Percentiles rank a stretch among this genome's conserved stretches.
Evolutionary conservation across 2,113 vertebrate genomes (phyloP).

Genomic region (Crotalus helleri): DNA sequence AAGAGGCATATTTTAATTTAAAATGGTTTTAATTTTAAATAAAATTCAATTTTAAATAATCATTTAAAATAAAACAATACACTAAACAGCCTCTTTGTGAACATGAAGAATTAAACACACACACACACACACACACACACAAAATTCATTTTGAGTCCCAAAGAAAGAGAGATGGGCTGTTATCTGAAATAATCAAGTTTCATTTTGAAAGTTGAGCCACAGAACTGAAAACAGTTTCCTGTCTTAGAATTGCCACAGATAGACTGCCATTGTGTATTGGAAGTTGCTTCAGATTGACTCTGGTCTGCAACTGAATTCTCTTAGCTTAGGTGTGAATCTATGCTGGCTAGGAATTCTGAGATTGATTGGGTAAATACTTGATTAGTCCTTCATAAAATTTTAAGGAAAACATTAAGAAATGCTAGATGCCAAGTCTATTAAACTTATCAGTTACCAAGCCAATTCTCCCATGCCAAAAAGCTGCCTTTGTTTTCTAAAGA

Average conservation of each 20-base stretch:
- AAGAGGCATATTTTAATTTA: not conserved
- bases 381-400: not conserved
- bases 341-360: not conserved
- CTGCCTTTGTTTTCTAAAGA: not conserved
- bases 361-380: not conserved
- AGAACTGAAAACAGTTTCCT: not conserved
- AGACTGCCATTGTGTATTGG: not conserved
- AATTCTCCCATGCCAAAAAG: not conserved
- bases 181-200: not conserved
- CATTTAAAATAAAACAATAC: not conserved
- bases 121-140: not conserved
- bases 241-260: not conserved
- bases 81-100: not conserved
- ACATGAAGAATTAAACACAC: not conserved
- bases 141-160: not conserved
- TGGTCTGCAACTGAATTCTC: not conserved
- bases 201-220: not conserved
- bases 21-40: not conserved
- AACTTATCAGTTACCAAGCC: not conserved
- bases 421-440: not conserved
- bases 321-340: not conserved
- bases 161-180: not conserved
- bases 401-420: not conserved
- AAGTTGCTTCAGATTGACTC: not conserved
- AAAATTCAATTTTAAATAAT: not conserved